These are phyloP conservation scores for Sisor rabdophorus DNA, from an alignment of 2,113 vertebrate species.

Conservation along the genomic window DNA sequence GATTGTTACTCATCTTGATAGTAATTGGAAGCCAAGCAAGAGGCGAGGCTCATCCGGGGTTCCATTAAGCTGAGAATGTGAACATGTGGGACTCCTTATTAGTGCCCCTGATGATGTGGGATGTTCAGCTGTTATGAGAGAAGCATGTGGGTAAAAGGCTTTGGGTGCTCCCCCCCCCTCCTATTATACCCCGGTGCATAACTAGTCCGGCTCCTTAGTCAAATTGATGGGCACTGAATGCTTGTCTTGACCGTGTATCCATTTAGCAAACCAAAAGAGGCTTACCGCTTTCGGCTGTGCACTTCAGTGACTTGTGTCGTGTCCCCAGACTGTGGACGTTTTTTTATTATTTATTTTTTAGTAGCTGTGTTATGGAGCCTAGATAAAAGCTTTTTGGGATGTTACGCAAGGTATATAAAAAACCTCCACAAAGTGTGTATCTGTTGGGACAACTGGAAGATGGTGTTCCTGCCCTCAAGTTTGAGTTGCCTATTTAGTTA, in stretches of 20 bases:
- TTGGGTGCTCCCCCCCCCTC: not conserved
- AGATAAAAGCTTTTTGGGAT: not conserved
- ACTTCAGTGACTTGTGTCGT: slow-evolving; percentile 16
- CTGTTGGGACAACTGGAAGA: too few relatives aligned
- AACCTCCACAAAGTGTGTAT: not conserved
- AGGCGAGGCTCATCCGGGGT: not conserved
- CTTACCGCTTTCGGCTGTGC: slow-evolving; percentile 8
- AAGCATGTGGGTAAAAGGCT: slow-evolving; percentile 10
- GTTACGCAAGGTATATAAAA: too few relatives aligned
- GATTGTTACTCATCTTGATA: not conserved
- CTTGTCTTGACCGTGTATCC: not conserved
- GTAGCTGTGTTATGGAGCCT: not conserved
- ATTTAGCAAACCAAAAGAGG: slow-evolving; percentile 1
- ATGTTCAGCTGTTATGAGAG: slow-evolving; percentile 16
- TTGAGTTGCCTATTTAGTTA: too few relatives aligned
- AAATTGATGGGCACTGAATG: slow-evolving; percentile 21
- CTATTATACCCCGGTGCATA: slow-evolving; percentile 13
- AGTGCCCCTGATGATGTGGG: not conserved
- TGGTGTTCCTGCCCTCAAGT: too few relatives aligned
- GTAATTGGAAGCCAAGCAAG: not conserved
- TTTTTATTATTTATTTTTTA: not conserved
- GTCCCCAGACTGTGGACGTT: slow-evolving; percentile 2
- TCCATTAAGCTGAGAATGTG: slow-evolving; percentile 10
- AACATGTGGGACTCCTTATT: not conserved
- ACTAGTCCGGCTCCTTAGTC: slow-evolving; percentile 3